Evolutionary conservation across 2,888 invertebrate genomes (phyloP).

Genomic region (Steinernema hermaphroditum): DNA sequence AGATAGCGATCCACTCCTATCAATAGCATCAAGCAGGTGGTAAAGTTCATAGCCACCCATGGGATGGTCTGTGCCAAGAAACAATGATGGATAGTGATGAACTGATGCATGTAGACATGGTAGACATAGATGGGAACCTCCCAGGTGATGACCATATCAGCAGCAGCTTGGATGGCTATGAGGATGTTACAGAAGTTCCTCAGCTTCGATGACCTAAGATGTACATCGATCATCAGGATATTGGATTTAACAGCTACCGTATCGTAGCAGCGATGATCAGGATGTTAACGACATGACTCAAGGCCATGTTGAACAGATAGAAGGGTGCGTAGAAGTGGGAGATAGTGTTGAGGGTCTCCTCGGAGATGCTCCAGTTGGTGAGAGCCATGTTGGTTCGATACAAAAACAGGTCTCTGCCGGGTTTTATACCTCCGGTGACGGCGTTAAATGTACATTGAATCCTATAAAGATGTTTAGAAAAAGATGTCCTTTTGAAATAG

Average conservation of each 20-base stretch:
- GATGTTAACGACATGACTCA: not conserved
- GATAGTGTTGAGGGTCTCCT: constrained; percentile 5
- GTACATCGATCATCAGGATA: not conserved
- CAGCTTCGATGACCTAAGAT: not conserved
- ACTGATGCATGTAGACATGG: not conserved
- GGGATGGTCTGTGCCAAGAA: not conserved
- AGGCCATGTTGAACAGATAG: not conserved
- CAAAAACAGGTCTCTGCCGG: too few relatives aligned
- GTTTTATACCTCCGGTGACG: too few relatives aligned
- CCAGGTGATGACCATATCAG: not conserved
- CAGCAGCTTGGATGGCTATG: not conserved
- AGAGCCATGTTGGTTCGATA: too few relatives aligned
- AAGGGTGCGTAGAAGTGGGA: not conserved
- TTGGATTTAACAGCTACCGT: not conserved
- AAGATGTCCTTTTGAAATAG: too few relatives aligned
- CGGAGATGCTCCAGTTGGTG: constrained; percentile 14
- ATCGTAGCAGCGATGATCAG: not conserved
- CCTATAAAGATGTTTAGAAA: too few relatives aligned
- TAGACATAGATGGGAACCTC: not conserved
- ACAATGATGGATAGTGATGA: not conserved
- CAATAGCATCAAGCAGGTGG: not conserved
- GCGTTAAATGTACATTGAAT: too few relatives aligned
- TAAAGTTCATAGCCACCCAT: not conserved
- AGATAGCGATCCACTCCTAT: not conserved
- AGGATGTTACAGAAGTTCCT: not conserved